Evolutionary conservation across 2,797 vertebrate genomes (phyloP), one percentile per base, ranked within the genome.

Genomic region (Etheostoma perlongum): DNA sequence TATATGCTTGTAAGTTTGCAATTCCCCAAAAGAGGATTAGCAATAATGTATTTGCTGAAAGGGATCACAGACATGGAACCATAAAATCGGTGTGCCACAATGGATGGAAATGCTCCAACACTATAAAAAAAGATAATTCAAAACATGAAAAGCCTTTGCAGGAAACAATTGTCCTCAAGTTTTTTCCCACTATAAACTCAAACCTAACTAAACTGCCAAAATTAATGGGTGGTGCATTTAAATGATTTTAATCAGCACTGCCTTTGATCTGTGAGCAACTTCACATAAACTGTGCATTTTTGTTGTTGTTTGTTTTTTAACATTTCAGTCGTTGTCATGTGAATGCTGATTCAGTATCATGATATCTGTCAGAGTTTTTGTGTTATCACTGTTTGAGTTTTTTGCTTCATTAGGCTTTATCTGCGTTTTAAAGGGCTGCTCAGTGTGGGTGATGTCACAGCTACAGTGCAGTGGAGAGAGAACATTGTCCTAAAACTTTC

Each of bases 11-110:
- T 40, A 65, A 42, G 13, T 75, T 78, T 78, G 23, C 51, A 58
- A n/a, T 33, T 64, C 33, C 30, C 47, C 42, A 48, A 46, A 72
- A 66, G 76, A 48, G 23, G 40, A 76, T 54, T 54, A 52, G 18
- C 23, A 57, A 18, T 83, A 1, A 82, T 69, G 44, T 36, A 76
- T 72, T 71, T 72, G 18, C 49, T 67, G 12, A 52, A 69, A 53
- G 59, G 54, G 52, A 74, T 72, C 46, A 59, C 30, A 72, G 78
- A 75, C 77, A 49, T 68, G 67, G 6, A 70, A 19, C 25, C 21
- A 78, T 84, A 70, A 88, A 90, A 82, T 69, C 1, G 3, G 12
- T 48, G 48, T 69, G 47, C 27, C 33, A 76, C 79, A 88, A 72
- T 83, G 67, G 72, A 73, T 78, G 71, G 74, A 79, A 67, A 62